Evolutionary conservation across 2,888 invertebrate species (phyloP).

Genomic region (Erpobdella octoculata): DNA sequence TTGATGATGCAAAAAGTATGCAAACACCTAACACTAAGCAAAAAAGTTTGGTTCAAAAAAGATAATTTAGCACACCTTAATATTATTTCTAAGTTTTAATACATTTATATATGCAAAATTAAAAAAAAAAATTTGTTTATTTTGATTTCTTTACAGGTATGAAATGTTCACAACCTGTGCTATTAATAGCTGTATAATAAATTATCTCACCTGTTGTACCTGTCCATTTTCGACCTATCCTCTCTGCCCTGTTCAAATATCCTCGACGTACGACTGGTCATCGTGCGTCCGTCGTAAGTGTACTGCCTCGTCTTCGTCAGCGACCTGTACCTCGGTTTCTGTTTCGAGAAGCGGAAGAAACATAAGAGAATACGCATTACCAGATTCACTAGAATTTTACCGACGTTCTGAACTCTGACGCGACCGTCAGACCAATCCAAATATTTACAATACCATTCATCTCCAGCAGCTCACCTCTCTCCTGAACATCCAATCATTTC

Average conservation of each 20-base stretch:
- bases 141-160: too few relatives aligned
- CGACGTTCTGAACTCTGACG: background rate
- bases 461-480: background rate
- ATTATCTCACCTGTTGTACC: background rate
- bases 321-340: conserved; percentile 26
- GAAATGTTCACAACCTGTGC: too few relatives aligned
- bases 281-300: conserved; percentile 21
- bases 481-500: background rate
- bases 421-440: too few relatives aligned
- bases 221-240: background rate
- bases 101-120: background rate
- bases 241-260: conserved; percentile 10
- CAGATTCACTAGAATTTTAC: too few relatives aligned
- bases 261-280: conserved; percentile 11
- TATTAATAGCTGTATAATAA: background rate
- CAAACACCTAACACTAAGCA: too few relatives aligned
- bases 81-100: background rate
- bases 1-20: too few relatives aligned
- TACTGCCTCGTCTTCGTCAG: conserved; percentile 28
- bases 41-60: too few relatives aligned
- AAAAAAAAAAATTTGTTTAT: background rate
- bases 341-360: background rate
- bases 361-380: too few relatives aligned
- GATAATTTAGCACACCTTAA: background rate
- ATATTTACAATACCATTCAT: too few relatives aligned